Percentiles rank a stretch among this genome's conserved stretches.
Evolutionary conservation across 2,797 vertebrate species (phyloP).

Genomic region (Phalloptychus januarius): DNA sequence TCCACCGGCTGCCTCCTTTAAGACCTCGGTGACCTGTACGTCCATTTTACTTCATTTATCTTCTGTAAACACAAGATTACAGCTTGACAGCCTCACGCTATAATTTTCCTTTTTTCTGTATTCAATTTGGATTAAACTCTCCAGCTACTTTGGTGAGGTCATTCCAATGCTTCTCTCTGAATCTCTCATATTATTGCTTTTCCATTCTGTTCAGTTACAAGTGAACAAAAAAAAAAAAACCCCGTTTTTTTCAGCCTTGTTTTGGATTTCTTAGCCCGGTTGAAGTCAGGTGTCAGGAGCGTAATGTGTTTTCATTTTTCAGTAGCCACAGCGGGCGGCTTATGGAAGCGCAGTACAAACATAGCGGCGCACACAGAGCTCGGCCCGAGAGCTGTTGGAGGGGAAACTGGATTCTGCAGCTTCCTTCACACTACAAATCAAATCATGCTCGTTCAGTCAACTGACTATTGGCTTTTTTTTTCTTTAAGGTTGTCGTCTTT

Average conservation of each 20-base stretch:
- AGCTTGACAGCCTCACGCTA: slow-evolving; percentile 42
- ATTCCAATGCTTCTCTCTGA: slow-evolving; percentile 7
- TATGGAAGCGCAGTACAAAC: slow-evolving; percentile 23
- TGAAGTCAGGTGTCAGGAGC: slow-evolving; percentile 22
- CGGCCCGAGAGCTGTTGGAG: slow-evolving; percentile 10
- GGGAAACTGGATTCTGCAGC: slow-evolving; percentile 17
- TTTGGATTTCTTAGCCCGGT: not conserved
- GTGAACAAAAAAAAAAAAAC: slow-evolving; percentile 3
- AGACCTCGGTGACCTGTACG: slow-evolving; percentile 42
- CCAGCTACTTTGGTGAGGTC: slow-evolving; percentile 8
- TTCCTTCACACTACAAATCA: slow-evolving; percentile 22
- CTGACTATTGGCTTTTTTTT: not conserved
- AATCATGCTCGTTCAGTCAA: slow-evolving; percentile 29
- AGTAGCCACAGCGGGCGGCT: slow-evolving; percentile 18
- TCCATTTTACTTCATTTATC: slow-evolving; percentile 45
- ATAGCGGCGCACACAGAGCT: slow-evolving; percentile 6
- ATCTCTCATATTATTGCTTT: slow-evolving; percentile 12
- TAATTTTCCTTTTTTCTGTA: slow-evolving; percentile 24
- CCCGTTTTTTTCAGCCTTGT: not conserved
- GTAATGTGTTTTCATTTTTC: slow-evolving; percentile 29
- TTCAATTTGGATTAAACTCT: slow-evolving; percentile 20
- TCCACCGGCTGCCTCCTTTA: slow-evolving; percentile 40
- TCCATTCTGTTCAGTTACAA: slow-evolving; percentile 9
- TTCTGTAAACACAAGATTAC: slow-evolving; percentile 33
- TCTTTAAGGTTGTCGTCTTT: not conserved